Conservation (phyloP, 1,140 invertebrate species). For the Coenobita brevimanus region DNA sequence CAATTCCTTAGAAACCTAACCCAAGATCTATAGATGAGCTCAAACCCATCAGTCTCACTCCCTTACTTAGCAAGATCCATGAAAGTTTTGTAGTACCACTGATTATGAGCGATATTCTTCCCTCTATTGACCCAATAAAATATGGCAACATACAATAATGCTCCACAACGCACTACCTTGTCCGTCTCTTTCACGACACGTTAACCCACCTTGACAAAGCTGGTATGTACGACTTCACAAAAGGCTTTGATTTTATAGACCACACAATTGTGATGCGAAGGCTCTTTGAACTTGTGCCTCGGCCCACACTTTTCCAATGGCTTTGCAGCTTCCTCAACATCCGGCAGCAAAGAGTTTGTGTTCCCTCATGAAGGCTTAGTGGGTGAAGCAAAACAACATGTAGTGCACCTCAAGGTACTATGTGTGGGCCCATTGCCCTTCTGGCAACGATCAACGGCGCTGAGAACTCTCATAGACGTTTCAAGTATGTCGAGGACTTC, state of each 20-base stretch:
- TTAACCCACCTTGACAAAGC: too few species aligned
- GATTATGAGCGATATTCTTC: too few species aligned
- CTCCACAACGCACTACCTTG: too few species aligned
- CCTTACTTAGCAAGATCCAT: neutral
- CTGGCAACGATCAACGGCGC: neutral
- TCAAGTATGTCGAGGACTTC: neutral
- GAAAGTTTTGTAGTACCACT: neutral
- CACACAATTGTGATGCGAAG: too few species aligned
- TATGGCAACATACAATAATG: too few species aligned
- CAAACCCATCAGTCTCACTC: neutral
- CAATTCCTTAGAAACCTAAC: neutral
- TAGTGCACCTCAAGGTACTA: neutral
- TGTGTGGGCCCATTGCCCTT: neutral
- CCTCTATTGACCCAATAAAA: too few species aligned
- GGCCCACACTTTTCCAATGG: too few species aligned
- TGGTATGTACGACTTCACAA: too few species aligned
- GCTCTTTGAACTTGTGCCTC: too few species aligned
- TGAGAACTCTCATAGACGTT: neutral
- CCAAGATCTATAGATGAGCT: too few species aligned
- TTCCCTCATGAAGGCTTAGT: neutral
- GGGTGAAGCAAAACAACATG: neutral
- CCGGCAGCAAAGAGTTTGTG: neutral
- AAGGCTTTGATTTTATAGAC: too few species aligned
- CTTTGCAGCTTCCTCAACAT: neutral
- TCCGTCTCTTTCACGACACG: too few species aligned